Percentiles rank a stretch among this genome's conserved stretches.
Conservation (phyloP, 2,797 vertebrate genomes). For the Psittacula echo region DNA sequence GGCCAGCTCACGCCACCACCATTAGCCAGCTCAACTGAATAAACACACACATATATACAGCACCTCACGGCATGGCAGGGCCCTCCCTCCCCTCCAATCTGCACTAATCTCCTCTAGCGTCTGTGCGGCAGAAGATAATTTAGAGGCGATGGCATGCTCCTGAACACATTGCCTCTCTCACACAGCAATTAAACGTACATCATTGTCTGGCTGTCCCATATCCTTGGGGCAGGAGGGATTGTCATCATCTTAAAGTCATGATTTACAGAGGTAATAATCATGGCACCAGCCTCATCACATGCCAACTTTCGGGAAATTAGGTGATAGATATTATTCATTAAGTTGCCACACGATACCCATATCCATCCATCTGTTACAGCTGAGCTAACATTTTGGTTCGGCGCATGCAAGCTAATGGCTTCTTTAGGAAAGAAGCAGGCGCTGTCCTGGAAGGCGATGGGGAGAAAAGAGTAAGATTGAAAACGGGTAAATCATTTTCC, state of each 20-base stretch:
- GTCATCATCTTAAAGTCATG: conserved; percentile 63
- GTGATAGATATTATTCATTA: conserved; percentile 76
- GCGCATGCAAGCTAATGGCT: conserved; percentile 15
- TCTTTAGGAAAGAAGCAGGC: conserved; percentile 13
- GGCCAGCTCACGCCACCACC: background rate
- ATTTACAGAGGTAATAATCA: conserved; percentile 75
- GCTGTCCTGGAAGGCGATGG: background rate
- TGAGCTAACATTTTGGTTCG: conserved; percentile 51
- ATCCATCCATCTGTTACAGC: conserved; percentile 64
- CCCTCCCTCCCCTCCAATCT: conserved; percentile 4
- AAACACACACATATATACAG: background rate
- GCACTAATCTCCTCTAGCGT: conserved; percentile 1
- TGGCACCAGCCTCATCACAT: conserved; percentile 56
- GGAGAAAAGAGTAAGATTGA: background rate
- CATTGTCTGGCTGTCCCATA: conserved; percentile 29
- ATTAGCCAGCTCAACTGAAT: background rate
- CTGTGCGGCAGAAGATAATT: conserved; percentile 42
- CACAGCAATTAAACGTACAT: conserved; percentile 59
- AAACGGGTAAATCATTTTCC: background rate
- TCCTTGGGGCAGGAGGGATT: conserved; percentile 53
- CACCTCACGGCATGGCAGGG: background rate
- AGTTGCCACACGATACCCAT: conserved; percentile 54
- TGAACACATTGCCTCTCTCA: background rate
- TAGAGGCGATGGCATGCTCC: background rate
- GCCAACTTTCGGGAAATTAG: conserved; percentile 67